Evolutionary conservation across 2,888 invertebrate genomes (phyloP).

Genomic region (Agonum fuliginosum): DNA sequence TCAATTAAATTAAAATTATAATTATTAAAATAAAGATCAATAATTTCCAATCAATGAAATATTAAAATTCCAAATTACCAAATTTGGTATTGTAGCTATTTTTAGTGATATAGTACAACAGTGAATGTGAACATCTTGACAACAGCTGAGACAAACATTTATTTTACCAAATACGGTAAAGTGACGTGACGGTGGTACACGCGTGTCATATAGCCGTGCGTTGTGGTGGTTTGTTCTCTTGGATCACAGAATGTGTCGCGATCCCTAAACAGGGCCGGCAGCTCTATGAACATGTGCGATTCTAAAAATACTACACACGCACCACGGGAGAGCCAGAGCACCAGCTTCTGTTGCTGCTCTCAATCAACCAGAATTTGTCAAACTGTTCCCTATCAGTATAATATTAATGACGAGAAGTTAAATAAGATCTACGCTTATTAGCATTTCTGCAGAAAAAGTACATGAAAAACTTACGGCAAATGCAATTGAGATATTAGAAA

Average conservation of each 20-base stretch:
- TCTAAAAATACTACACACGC: slow-evolving; percentile 47
- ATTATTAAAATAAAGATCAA: too few species aligned
- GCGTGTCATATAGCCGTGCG: background rate
- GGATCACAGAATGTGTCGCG: slow-evolving; percentile 14
- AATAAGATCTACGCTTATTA: too few species aligned
- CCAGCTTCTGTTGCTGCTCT: slow-evolving; percentile 2
- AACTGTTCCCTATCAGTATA: background rate
- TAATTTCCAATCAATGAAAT: too few species aligned
- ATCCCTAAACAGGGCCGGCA: slow-evolving; percentile 41
- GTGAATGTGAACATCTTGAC: background rate
- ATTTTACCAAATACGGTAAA: slow-evolving; percentile 22
- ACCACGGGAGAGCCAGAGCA: slow-evolving; percentile 16
- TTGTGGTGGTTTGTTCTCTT: background rate
- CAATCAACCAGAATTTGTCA: slow-evolving; percentile 40
- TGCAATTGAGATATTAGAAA: too few species aligned
- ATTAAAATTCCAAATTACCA: too few species aligned
- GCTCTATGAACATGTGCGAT: slow-evolving; percentile 45
- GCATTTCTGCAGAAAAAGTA: too few species aligned
- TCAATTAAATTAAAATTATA: too few species aligned
- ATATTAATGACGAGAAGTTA: background rate
- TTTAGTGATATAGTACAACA: too few species aligned
- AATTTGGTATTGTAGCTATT: too few species aligned
- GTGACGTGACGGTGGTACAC: background rate
- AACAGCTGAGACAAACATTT: background rate
- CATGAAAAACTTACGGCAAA: too few species aligned